Base-by-base conservation (phyloP, 2,888 invertebrate species). In the Archips xylosteana region DNA sequence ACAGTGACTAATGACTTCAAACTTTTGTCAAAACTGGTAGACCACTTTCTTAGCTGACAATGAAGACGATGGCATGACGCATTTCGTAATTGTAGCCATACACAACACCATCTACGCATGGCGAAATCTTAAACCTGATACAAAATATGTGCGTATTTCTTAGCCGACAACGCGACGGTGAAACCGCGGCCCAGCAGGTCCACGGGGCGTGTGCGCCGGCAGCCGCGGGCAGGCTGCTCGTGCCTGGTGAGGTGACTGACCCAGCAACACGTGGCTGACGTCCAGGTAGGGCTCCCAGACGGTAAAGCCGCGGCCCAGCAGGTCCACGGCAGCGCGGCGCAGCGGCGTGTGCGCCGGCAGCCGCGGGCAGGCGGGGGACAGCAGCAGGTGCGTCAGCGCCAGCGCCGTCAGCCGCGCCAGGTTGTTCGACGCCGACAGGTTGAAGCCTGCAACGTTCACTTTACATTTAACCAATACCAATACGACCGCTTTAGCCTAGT, bases 231-330 rank as follows among this genome's bases (percentile, higher is more conserved):
- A 96, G 6, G 98, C 96, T 23, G 23, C 23, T 23, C 23, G 23
- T 23, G 23, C 23, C 23, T 23, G 23, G 23, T 23, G 23, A 1
- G 39, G 4, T 4, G 13, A 63, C 45, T 13, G 60, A 92, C 93
- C 94, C 0, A 94, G 75, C 23, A 94, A 74, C 0, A 94, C 93
- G 60, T 92, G 92, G 76, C 92, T 92, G 75, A 92, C 93, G 75
- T 94, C 93, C 39, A 94, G 75, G 49, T 99, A 99, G 0, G 99
- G 99, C 87, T 99, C 99, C 99, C 99, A 99, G 0, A 99, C 99
- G 0, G 98, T 98, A 91, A 99, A 99, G 4, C 99, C 99, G 61
- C 99, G 96, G 0, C 99, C 99, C 77, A 99, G 96, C 77, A 99
- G 95, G 95, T 99, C 99, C 61, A 99, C 98, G 0, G 99, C 99